Conservation (phyloP, 1,140 invertebrate species). For the Pogonus chalceus region DNA sequence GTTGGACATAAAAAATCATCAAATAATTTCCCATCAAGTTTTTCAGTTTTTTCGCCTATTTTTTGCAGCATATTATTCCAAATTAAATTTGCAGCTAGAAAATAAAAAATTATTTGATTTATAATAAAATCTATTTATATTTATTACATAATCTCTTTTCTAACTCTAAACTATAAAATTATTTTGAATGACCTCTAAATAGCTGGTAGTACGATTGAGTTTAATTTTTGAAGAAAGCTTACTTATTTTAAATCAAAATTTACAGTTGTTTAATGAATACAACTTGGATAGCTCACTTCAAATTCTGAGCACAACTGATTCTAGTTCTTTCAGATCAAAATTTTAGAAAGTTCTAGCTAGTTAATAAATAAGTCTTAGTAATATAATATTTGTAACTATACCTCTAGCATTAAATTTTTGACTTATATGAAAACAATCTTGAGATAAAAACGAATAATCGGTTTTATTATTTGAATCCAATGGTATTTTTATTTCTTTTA, state of each 20-base stretch:
- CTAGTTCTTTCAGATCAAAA: too few species aligned
- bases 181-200: too few species aligned
- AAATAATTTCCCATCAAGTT: slow-evolving; percentile 43
- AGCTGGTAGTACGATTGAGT: slow-evolving; percentile 57
- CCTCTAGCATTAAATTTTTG: too few species aligned
- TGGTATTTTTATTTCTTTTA: neutral
- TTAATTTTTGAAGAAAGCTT: slow-evolving; percentile 55
- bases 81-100: slow-evolving; percentile 54
- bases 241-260: slow-evolving; percentile 35
- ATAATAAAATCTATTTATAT: too few species aligned
- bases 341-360: too few species aligned
- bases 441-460: slow-evolving; percentile 50
- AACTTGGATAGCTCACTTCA: too few species aligned
- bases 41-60: slow-evolving; percentile 52
- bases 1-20: slow-evolving; percentile 51
- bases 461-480: slow-evolving; percentile 27
- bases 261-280: slow-evolving; percentile 50
- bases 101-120: neutral
- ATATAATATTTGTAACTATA: too few species aligned
- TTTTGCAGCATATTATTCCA: slow-evolving; percentile 67
- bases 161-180: too few species aligned
- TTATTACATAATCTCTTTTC: too few species aligned
- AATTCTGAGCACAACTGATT: too few species aligned
- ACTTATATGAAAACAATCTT: slow-evolving; percentile 64
- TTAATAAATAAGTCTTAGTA: too few species aligned